A percentile compares a stretch with the other conserved stretches of the same genome.
phyloP scores from a whole-genome alignment of 1,140 invertebrate species.

The Aplysia californica region DNA sequence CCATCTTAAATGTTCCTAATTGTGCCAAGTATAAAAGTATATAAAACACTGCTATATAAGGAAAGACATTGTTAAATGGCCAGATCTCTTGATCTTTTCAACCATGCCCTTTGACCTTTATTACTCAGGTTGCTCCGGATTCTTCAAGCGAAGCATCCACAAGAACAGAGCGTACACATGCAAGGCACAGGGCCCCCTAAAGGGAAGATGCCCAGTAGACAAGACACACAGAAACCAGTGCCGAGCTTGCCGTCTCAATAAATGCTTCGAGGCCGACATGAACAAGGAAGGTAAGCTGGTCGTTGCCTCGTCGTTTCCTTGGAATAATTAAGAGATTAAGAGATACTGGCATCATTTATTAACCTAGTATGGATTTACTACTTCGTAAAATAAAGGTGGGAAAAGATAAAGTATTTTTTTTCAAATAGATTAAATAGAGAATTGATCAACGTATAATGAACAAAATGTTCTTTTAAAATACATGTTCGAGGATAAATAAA shows the following conservation, averaged over 20 bases:
- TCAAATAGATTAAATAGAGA: too few species aligned
- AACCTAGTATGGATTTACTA: too few species aligned
- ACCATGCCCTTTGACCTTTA: not conserved
- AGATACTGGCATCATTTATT: too few species aligned
- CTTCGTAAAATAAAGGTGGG: too few species aligned
- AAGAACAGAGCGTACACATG: slow-evolving; percentile 95
- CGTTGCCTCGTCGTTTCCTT: too few species aligned
- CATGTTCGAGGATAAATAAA: too few species aligned
- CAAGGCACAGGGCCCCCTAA: slow-evolving; percentile 92
- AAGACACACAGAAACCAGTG: slow-evolving; percentile 98
- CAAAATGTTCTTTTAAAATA: too few species aligned
- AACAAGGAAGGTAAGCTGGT: slow-evolving; percentile 91
- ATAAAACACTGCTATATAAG: not conserved
- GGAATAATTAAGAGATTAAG: too few species aligned
- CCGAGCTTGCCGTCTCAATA: slow-evolving; percentile 91
- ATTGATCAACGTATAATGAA: too few species aligned
- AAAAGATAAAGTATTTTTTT: too few species aligned
- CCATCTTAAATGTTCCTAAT: not conserved
- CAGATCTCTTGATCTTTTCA: too few species aligned
- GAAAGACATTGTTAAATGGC: not conserved
- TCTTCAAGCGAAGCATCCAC: slow-evolving; percentile 97
- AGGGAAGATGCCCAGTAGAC: slow-evolving; percentile 94
- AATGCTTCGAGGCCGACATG: slow-evolving; percentile 97
- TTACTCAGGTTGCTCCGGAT: slow-evolving; percentile 85
- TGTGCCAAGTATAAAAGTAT: not conserved